Evolutionary conservation across 1,140 invertebrate species (phyloP).

Genomic region (Dryas iulia): DNA sequence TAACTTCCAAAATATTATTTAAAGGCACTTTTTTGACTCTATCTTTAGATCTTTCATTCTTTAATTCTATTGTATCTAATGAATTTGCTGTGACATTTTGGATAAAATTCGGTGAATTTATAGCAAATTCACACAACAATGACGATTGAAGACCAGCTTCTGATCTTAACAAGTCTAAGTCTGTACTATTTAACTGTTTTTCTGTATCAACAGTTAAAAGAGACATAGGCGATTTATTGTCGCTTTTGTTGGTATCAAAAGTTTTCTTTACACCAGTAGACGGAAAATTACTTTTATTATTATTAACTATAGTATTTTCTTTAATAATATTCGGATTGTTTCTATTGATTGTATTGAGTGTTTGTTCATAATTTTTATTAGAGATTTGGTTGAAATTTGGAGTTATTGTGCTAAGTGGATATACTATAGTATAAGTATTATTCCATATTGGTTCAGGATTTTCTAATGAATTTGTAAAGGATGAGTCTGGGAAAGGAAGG

Average conservation of each 20-base stretch:
- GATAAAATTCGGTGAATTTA: constrained; percentile 29
- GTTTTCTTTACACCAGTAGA: background rate
- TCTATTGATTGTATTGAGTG: background rate
- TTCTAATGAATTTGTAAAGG: background rate
- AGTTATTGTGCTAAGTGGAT: constrained; percentile 11
- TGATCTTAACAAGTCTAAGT: constrained; percentile 33
- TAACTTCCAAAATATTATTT: constrained; percentile 6
- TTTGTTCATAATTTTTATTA: background rate
- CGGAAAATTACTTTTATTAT: background rate
- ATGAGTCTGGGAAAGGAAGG: constrained; percentile 4
- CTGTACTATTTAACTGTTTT: constrained; percentile 45
- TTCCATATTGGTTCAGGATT: constrained; percentile 1
- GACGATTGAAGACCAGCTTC: constrained; percentile 29
- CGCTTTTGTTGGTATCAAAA: background rate
- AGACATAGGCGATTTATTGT: constrained; percentile 29
- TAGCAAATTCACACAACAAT: constrained; percentile 35
- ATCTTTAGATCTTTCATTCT: constrained; percentile 3
- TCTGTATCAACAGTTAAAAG: constrained; percentile 37
- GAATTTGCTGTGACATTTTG: constrained; percentile 6
- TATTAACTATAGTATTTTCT: background rate
- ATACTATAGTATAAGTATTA: background rate
- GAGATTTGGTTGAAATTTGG: background rate
- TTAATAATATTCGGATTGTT: background rate
- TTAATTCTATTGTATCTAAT: background rate
- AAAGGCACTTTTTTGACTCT: background rate